Percentiles rank a stretch among this genome's conserved stretches.
These are phyloP conservation scores for Thamnaconus septentrionalis DNA, from an alignment of 2,113 vertebrate genomes.

Conservation along the genomic window DNA sequence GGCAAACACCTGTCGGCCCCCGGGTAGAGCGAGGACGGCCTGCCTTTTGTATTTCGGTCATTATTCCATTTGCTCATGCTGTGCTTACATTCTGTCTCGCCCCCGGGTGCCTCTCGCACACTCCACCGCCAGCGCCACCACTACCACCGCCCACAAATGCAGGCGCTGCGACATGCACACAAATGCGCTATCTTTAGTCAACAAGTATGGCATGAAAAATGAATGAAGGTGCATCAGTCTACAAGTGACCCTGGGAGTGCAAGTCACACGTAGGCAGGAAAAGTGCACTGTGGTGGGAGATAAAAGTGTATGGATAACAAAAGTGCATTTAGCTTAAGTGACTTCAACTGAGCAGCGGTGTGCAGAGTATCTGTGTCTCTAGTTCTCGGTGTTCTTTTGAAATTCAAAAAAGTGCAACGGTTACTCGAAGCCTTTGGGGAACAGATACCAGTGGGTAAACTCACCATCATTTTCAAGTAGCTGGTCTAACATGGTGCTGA, in stretches of 20 bases:
- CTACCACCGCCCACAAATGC: conserved; percentile 13
- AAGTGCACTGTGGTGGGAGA: neutral
- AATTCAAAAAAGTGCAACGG: too few species aligned
- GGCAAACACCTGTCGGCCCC: conserved; percentile 67
- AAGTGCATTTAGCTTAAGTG: too few species aligned
- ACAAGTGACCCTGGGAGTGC: conserved; percentile 42
- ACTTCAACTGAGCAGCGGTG: too few species aligned
- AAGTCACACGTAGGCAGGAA: conserved; percentile 27
- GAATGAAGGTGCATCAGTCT: conserved; percentile 44
- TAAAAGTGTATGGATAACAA: neutral
- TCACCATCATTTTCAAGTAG: too few species aligned
- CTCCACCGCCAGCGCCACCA: conserved; percentile 9
- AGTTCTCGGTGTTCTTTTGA: too few species aligned
- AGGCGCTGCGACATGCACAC: neutral
- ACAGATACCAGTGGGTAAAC: too few species aligned
- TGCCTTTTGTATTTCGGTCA: conserved; percentile 66
- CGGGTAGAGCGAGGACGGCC: conserved; percentile 40
- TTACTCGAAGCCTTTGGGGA: too few species aligned
- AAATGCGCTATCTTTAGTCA: conserved; percentile 5
- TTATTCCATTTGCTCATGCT: conserved; percentile 74
- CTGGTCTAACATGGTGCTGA: too few species aligned
- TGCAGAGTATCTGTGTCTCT: too few species aligned
- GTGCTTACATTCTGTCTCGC: conserved; percentile 66
- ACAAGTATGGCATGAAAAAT: conserved; percentile 54
- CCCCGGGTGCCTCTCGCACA: conserved; percentile 49